phyloP scores from a whole-genome alignment of 30 jellyfish, hydroid and myxozoan genomes.

The Calvadosia cruxmelitensis region DNA sequence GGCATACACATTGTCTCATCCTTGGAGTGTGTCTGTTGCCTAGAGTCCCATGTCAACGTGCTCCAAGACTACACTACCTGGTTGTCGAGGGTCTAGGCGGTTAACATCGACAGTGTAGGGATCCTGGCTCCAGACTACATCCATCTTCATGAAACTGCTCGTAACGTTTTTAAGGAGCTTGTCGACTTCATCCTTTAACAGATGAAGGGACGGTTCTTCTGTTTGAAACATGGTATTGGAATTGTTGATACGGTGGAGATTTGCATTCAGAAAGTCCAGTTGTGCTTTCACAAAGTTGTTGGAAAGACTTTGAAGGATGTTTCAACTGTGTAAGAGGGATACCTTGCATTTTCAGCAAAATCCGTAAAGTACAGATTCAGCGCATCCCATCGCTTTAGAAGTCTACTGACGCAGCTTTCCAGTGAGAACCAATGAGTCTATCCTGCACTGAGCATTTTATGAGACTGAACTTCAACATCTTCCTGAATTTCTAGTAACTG shows the following conservation, averaged over 20 bases:
- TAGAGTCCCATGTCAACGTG: slow-evolving; percentile 9
- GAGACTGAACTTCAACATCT: slow-evolving; percentile 14
- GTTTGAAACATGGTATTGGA: slow-evolving; percentile 25
- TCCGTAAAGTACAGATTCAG: slow-evolving; percentile 26
- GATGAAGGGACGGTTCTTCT: slow-evolving; percentile 32
- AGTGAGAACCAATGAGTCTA: slow-evolving; percentile 34
- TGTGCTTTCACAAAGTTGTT: slow-evolving; percentile 11
- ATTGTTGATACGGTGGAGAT: slow-evolving; percentile 11
- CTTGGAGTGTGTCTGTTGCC: slow-evolving; percentile 15
- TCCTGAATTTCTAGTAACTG: not conserved
- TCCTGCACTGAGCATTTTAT: slow-evolving; percentile 25
- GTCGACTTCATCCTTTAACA: slow-evolving; percentile 5
- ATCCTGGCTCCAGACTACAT: slow-evolving; percentile 7
- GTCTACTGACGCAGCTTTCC: slow-evolving; percentile 26
- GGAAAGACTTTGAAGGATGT: not conserved
- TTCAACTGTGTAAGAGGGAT: slow-evolving; percentile 22
- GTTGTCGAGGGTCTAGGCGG: no score
- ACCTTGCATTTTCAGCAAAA: slow-evolving; percentile 9
- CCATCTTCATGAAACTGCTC: slow-evolving; percentile 8
- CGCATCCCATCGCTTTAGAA: slow-evolving; percentile 28
- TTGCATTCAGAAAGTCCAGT: no score
- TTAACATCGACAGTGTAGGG: slow-evolving; percentile 20
- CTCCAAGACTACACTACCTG: slow-evolving; percentile 8
- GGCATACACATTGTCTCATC: slow-evolving; percentile 4
- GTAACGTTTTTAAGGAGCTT: slow-evolving; percentile 12